A percentile compares a stretch with the other conserved stretches of the same genome.
phyloP scores from a whole-genome alignment of 1,140 invertebrate genomes.

The Drosophila triauraria region DNA sequence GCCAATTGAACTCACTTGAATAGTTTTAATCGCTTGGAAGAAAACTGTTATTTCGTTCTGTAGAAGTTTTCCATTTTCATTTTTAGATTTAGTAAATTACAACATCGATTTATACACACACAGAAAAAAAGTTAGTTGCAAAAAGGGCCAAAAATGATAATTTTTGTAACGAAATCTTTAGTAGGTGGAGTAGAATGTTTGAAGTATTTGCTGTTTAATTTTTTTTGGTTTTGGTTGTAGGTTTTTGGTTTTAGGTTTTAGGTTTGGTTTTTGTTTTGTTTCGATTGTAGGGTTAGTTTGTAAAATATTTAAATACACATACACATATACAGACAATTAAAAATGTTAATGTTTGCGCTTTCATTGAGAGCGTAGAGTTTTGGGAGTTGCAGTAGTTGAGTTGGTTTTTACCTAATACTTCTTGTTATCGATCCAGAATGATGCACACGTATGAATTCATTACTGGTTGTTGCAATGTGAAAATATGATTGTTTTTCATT shows the following conservation, averaged over 20 bases:
- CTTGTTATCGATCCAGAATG: slow-evolving; percentile 97
- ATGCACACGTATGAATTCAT: slow-evolving; percentile 98
- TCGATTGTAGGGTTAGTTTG: slow-evolving; percentile 42
- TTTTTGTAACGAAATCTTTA: slow-evolving; percentile 45
- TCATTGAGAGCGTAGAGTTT: slow-evolving; percentile 55
- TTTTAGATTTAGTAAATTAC: slow-evolving; percentile 73
- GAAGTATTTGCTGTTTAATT: slow-evolving; percentile 31
- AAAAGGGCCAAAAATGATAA: slow-evolving; percentile 68
- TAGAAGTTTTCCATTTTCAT: slow-evolving; percentile 69
- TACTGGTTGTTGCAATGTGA: slow-evolving; percentile 98
- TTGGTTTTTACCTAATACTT: slow-evolving; percentile 94
- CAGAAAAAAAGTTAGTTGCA: slow-evolving; percentile 78
- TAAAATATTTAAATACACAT: slow-evolving; percentile 68
- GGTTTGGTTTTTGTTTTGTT: slow-evolving; percentile 35
- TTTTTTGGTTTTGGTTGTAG: slow-evolving; percentile 30
- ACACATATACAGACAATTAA: slow-evolving; percentile 76
- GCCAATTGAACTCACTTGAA: slow-evolving; percentile 85
- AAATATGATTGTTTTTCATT: slow-evolving; percentile 99
- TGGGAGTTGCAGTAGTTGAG: slow-evolving; percentile 53
- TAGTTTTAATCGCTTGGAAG: slow-evolving; percentile 59
- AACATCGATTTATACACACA: slow-evolving; percentile 82
- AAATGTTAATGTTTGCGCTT: slow-evolving; percentile 56
- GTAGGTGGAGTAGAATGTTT: slow-evolving; percentile 37
- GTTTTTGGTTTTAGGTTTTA: slow-evolving; percentile 30
- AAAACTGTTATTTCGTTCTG: slow-evolving; percentile 70